These are phyloP conservation scores for Helicorthomorpha holstii DNA, from an alignment of 1,140 invertebrate genomes.

Conservation along the genomic window DNA sequence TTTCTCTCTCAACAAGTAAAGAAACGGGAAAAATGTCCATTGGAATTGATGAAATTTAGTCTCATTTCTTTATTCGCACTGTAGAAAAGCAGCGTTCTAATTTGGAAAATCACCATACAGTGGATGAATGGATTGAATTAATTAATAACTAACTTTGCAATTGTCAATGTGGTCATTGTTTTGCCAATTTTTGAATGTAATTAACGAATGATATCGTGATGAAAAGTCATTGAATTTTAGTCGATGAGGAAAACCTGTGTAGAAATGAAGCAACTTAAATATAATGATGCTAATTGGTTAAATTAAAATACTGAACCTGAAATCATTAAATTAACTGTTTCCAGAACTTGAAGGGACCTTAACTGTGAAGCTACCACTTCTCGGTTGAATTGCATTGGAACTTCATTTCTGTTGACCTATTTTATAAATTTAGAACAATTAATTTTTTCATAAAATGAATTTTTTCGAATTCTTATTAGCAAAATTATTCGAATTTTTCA, in stretches of 20 bases:
- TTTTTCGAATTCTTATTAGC: neutral
- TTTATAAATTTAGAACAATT: no score
- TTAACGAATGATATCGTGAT: slow-evolving; percentile 59
- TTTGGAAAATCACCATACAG: no score
- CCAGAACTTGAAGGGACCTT: slow-evolving; percentile 71
- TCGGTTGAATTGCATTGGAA: slow-evolving; percentile 57
- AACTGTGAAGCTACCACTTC: slow-evolving; percentile 66
- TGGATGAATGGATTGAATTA: neutral
- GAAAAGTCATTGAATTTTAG: slow-evolving; percentile 92
- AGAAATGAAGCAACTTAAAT: no score
- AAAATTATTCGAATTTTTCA: no score
- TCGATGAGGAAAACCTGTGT: slow-evolving; percentile 60
- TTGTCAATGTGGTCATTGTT: slow-evolving; percentile 63
- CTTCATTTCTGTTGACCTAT: slow-evolving; percentile 53
- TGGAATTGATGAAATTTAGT: no score
- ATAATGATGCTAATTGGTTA: no score
- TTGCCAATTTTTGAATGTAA: slow-evolving; percentile 51
- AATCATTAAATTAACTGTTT: slow-evolving; percentile 91
- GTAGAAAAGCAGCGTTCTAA: no score
- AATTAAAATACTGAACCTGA: no score
- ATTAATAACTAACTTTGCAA: slow-evolving; percentile 33
- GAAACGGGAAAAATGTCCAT: no score
- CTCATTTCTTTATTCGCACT: no score
- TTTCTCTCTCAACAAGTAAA: no score
- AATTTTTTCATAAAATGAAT: no score